phyloP scores from a whole-genome alignment of 2,113 vertebrate species.

The Ammodramus savannarum region DNA sequence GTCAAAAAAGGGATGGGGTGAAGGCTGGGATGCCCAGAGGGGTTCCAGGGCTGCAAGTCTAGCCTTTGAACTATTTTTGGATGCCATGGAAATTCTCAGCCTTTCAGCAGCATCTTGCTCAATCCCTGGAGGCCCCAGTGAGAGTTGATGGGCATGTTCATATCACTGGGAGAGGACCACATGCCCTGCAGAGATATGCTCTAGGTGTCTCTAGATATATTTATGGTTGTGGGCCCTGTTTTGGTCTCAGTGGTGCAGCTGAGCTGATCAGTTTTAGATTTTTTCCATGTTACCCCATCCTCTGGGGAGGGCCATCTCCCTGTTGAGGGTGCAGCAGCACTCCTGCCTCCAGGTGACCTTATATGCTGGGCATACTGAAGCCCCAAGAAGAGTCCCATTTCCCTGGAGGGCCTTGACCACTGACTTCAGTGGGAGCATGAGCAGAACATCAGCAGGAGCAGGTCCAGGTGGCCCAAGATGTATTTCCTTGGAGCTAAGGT shows the following conservation, averaged over 20 bases:
- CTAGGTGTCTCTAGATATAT: neutral
- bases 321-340: neutral
- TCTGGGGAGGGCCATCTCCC: neutral
- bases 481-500: neutral
- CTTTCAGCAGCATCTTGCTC: neutral
- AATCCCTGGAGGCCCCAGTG: neutral
- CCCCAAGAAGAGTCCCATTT: fast-evolving
- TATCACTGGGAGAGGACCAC: neutral
- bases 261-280: neutral
- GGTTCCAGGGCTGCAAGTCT: neutral
- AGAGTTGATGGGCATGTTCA: neutral
- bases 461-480: neutral
- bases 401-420: neutral
- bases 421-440: neutral
- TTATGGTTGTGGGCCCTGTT: neutral
- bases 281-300: neutral
- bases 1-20: neutral
- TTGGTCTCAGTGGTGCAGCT: neutral
- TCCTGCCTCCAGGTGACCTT: neutral
- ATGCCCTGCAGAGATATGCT: fast-evolving
- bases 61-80: neutral
- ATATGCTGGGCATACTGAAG: neutral
- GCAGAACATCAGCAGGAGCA: neutral
- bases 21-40: neutral
- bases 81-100: neutral